phyloP scores from a whole-genome alignment of 2,113 vertebrate genomes.

The Harpagus bidentatus region DNA sequence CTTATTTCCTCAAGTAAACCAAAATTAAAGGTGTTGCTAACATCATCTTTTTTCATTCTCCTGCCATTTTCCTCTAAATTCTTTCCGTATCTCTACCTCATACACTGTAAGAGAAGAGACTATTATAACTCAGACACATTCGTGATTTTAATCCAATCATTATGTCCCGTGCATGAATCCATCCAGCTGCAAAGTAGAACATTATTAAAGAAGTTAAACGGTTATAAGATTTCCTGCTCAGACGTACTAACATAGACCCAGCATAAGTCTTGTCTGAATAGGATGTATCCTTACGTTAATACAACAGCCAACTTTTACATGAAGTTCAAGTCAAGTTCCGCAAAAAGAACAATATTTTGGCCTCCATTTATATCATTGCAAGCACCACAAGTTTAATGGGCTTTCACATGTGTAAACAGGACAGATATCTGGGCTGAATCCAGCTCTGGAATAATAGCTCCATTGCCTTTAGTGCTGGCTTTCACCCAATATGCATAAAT shows the following conservation, averaged over 20 bases:
- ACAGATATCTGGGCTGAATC: conserved; percentile 4
- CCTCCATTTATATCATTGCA: not conserved
- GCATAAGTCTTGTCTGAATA: not conserved
- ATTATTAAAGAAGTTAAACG: not conserved
- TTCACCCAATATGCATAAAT: not conserved
- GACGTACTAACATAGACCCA: not conserved
- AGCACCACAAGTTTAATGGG: not conserved
- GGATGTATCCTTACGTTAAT: not conserved
- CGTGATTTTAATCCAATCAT: not conserved
- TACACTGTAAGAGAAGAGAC: not conserved
- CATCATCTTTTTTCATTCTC: not conserved
- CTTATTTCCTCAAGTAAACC: not conserved
- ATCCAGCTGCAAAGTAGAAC: not conserved
- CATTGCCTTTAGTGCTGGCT: conserved; percentile 15
- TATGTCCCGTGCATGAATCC: not conserved
- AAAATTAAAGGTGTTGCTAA: not conserved
- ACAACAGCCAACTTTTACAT: not conserved
- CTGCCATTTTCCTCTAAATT: not conserved
- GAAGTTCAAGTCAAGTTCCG: not conserved
- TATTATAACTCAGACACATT: not conserved
- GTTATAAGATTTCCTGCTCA: not conserved
- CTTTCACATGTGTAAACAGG: not conserved
- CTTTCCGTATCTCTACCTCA: not conserved
- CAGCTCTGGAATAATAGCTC: not conserved
- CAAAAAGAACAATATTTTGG: not conserved